Conservation (phyloP, 2,888 invertebrate genomes). For the Diaperis boleti region DNA sequence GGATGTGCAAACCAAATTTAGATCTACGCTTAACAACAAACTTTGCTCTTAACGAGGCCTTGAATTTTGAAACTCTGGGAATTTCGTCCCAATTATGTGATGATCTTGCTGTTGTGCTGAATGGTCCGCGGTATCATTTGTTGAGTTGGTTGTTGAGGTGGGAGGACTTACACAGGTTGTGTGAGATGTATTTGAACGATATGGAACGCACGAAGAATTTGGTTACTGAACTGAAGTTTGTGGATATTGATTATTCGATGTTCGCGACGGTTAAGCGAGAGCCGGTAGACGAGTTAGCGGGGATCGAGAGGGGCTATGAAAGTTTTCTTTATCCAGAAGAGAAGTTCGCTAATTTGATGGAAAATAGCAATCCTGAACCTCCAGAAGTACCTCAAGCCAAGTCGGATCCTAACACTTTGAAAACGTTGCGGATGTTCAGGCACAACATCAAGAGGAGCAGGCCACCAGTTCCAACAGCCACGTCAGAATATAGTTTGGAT, state of each 20-base stretch:
- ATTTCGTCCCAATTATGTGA: constrained; percentile 75
- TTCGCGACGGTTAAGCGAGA: constrained; percentile 71
- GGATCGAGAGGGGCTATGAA: constrained; percentile 60
- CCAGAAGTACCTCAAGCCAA: constrained; percentile 51
- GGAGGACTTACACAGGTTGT: constrained; percentile 70
- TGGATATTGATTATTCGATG: constrained; percentile 78
- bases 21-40: constrained; percentile 59
- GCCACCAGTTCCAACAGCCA: constrained; percentile 19
- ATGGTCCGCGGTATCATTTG: constrained; percentile 78
- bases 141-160: constrained; percentile 78
- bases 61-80: constrained; percentile 73
- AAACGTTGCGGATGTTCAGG: constrained; percentile 69
- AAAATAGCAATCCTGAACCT: constrained; percentile 61
- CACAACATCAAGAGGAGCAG: constrained; percentile 60
- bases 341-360: constrained; percentile 46
- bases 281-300: constrained; percentile 65
- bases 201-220: constrained; percentile 74
- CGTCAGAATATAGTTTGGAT: constrained; percentile 36
- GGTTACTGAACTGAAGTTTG: constrained; percentile 79
- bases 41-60: constrained; percentile 64
- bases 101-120: constrained; percentile 78
- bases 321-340: constrained; percentile 57
- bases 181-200: constrained; percentile 70
- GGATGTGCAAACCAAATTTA: constrained; percentile 61
- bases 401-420: constrained; percentile 69